These are phyloP conservation scores for Calephelis nemesis DNA, from an alignment of 1,140 invertebrate genomes.

Conservation along the genomic window DNA sequence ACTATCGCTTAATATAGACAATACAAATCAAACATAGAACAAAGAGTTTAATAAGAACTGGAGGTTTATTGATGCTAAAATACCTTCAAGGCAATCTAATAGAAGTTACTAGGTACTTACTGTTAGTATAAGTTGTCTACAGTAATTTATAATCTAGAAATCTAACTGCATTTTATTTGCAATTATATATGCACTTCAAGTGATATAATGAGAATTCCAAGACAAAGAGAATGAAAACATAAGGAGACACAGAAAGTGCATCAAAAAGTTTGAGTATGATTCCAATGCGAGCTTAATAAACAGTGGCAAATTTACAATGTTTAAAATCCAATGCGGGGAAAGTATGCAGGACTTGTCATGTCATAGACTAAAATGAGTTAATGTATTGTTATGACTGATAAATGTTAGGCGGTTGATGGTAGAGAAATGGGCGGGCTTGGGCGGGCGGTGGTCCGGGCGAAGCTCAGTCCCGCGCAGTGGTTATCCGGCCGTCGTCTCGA, in stretches of 20 bases:
- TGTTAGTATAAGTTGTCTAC: too few species aligned
- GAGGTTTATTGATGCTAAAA: too few species aligned
- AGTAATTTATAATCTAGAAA: too few species aligned
- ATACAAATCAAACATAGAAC: too few species aligned
- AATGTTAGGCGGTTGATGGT: constrained; percentile 32
- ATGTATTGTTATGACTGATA: constrained; percentile 16
- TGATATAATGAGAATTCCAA: constrained; percentile 10
- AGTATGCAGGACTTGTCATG: neutral
- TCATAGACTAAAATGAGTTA: neutral
- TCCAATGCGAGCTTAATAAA: constrained; percentile 5
- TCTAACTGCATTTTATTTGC: too few species aligned
- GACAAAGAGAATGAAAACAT: constrained; percentile 21
- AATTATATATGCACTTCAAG: neutral
- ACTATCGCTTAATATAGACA: too few species aligned
- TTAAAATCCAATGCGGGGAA: constrained; percentile 4
- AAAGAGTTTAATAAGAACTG: too few species aligned
- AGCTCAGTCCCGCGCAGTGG: constrained; percentile 58
- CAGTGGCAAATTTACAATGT: neutral
- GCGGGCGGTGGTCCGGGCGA: constrained; percentile 52
- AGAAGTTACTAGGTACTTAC: too few species aligned
- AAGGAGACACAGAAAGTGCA: constrained; percentile 21
- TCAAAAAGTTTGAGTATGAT: constrained; percentile 22
- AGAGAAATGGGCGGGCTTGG: constrained; percentile 41
- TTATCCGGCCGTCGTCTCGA: constrained; percentile 59
- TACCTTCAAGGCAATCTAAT: too few species aligned